Base-by-base conservation (phyloP, 37 sponge, comb jelly and placozoan genomes). In the Mnemiopsis leidyi region DNA sequence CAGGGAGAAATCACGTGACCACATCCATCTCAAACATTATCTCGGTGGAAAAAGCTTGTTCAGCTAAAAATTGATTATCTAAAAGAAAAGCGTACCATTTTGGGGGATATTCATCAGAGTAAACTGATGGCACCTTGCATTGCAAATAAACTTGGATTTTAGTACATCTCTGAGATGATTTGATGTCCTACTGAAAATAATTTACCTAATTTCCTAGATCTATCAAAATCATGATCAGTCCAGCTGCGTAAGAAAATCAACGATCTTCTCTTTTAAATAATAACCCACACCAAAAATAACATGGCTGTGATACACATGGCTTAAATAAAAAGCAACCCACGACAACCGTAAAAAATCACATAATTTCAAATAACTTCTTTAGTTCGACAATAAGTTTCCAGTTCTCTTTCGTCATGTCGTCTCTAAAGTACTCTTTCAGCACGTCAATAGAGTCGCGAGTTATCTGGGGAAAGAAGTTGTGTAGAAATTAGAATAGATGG, bases 311-410 rank as follows among this genome's bases (percentile, higher is more conserved):
- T 48, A 48, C 61, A 48, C 61, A 48, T 18, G 9, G 61, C 61
- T 69, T 69, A 79, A 35, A 29, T 33, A 79, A 79, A 79, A 34
- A 79, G 36, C 23, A 79, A 32, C 82, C 82, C 82, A 33, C 37
- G 21, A 35, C 30, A 71, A 28, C 5, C 2, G 13, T 36, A 79
- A 79, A n/a, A 79, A 79, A 79, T 79, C 82, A 96, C 71, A 94
- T 39, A 35, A 98, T 96, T 20, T 94, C 93, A 93, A 98, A 97
- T 29, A 69, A 48, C 69, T 96, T 97, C 95, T 98, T 98, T 31
- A 98, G 95, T 24, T 98, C 97, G 24, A 96, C 93, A 68, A 98
- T 95, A 28, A 98, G 93, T 68, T 96, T 96, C 99, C 99, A 98
- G 94, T 98, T 97, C 36, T 40, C 76, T 68, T 95, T 96, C 38